Evolutionary conservation across 1,140 invertebrate species (phyloP), one percentile per base, ranked within the genome.

Genomic region (Drosophila ogumai): DNA sequence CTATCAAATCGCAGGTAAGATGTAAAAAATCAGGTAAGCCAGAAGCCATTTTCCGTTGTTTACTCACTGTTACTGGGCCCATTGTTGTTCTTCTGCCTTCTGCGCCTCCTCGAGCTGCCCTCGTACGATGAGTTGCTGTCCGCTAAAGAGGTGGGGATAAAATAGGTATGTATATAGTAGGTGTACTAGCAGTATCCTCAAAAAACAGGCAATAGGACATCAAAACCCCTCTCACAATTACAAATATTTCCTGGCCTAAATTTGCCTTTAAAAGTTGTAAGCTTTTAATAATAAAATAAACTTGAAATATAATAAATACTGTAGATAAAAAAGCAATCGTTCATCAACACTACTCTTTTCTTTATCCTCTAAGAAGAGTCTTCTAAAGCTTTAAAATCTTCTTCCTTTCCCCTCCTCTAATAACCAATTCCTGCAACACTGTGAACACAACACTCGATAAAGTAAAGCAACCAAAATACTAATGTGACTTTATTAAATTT

Each of bases 81-180:
- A 72, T 91, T 92, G 81, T 82, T 90, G 79, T 85, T 91, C 75
- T 91, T 92, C 73, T 92, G 91, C 77, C 84, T 74, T 84, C 91
- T 79, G 57, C 91, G 91, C 75, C 91, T 88, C 68, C 91, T 66
- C 44, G 85, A 85, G 79, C 86, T 92, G 50, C 90, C 91, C 63
- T 92, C 91, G 52, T 87, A 92, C 49, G 91, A 92, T 36, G 91
- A 92, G 79, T 88, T 90, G 71, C 91, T 92, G 76, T 92, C 91
- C 67, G 91, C 91, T 92, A 64, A 36, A 57, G 55, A 43, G 32
- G 32, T 28, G 52, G 75, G n/a, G 13, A 54, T 54, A 54, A 36
- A 25, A 55, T 43, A 32, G 38, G 32, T 12, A 38, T 13, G 25
- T 28, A 28, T 17, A 49, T 31, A 22, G 43, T 3, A 59, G 46